Base-by-base conservation (phyloP, 2,888 invertebrate genomes). In the Quadriops clusia region DNA sequence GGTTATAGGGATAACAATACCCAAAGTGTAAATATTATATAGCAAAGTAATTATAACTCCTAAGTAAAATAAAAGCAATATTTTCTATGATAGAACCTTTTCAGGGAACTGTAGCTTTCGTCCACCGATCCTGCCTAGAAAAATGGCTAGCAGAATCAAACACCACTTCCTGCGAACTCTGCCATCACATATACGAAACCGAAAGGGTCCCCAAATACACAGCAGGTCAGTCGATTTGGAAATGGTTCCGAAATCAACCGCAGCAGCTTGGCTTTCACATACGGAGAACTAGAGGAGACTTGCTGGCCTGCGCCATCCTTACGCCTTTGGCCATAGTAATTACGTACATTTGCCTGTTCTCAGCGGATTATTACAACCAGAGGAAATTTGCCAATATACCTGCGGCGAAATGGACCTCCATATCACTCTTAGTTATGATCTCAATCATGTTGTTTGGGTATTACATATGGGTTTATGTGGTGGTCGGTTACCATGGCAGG, bases 141-240 rank as follows among this genome's bases (percentile, higher is more conserved):
- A 68, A 69, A 29, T 84, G 83, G 83, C 60, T 83, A 20, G 77
- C 78, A 2, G 77, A 79, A 50, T 75, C 77, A 2, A 77, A 79
- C 16, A 70, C 72, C 36, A 73, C 72, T 5, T 63, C 64, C 17
- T 84, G 84, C 50, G 83, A 84, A 51, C 64, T 84, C 11, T 84
- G 84, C 53, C 73, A 76, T 11, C 70, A 73, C 25, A 59, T 66
- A 28, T 83, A 78, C 47, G 56, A 64, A n/a, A 74, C 78, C 0
- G 64, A 67, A 43, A 67, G 78, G 16, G 70, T 72, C 1, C 75
- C 74, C 25, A 65, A 67, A 42, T 74, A 73, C 42, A 67, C 67
- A 3, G 64, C 72, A 2, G 50, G 65, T 1, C 60, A 61, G 31
- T 72, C 75, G 0, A 50, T 75, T 24, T 56, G 66, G 40, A 60